A percentile compares a stretch with the other conserved stretches of the same genome.
Conservation (phyloP, 2,797 vertebrate genomes). For the Periparus ater region DNA sequence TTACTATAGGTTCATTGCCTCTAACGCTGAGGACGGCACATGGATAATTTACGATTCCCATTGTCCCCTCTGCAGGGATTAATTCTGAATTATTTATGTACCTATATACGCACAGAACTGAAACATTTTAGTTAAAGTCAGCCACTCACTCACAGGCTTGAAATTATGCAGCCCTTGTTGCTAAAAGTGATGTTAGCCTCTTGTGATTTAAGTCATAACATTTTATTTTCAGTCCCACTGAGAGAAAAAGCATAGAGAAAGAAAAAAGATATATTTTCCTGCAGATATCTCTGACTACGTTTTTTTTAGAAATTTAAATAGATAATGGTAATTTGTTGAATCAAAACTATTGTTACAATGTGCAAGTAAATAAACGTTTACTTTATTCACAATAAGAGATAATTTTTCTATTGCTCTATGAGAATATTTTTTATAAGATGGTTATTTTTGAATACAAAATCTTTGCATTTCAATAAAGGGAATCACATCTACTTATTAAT, state of each 20-base stretch:
- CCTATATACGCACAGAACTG: slow-evolving; percentile 91
- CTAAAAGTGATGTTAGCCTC: slow-evolving; percentile 94
- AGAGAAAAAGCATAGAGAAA: slow-evolving; percentile 82
- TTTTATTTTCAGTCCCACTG: slow-evolving; percentile 91
- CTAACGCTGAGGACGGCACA: slow-evolving; percentile 89
- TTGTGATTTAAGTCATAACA: slow-evolving; percentile 97
- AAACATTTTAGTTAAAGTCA: slow-evolving; percentile 98
- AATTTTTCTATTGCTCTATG: slow-evolving; percentile 15
- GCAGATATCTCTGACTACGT: slow-evolving; percentile 72
- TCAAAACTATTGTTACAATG: slow-evolving; percentile 68
- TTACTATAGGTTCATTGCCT: slow-evolving; percentile 95
- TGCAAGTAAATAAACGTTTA: slow-evolving; percentile 74
- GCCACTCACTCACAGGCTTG: slow-evolving; percentile 91
- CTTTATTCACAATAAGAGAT: slow-evolving; percentile 69
- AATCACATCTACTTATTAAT: slow-evolving; percentile 66
- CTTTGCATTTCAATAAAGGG: slow-evolving; percentile 58
- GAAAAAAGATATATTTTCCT: slow-evolving; percentile 77
- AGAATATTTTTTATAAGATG: slow-evolving; percentile 17
- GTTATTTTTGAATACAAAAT: slow-evolving; percentile 61
- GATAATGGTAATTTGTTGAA: slow-evolving; percentile 74
- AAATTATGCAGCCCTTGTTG: slow-evolving; percentile 89
- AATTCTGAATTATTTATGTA: slow-evolving; percentile 99
- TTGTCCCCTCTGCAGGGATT: slow-evolving; percentile 97
- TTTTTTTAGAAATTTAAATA: slow-evolving; percentile 77
- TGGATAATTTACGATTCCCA: slow-evolving; percentile 97